Base-by-base conservation (phyloP, 37 sponge, comb jelly and placozoan species). In the Halichondria panicea region DNA sequence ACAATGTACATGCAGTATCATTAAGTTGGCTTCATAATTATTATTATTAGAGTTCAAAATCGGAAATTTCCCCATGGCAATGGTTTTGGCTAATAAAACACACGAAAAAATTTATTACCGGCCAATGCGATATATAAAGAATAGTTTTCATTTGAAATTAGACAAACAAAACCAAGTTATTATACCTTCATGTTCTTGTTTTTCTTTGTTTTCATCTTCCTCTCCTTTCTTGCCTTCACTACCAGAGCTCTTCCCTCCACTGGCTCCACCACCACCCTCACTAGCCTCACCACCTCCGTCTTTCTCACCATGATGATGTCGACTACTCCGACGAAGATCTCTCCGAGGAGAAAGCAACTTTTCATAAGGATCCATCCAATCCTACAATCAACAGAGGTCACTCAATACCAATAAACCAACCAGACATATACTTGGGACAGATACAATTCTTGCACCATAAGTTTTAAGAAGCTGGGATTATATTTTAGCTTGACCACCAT, bases 361-460 rank as follows among this genome's bases (percentile, higher is more conserved):
- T 70, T 91, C 91, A 61, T 91, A 91, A 0, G 91, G 91, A 6
- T 91, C 91, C 78, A 91, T 8, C 12, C 69, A 82, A 40, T 91
- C 91, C 75, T 86, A 58, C 57, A 55, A 35, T n/a, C n/a, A 8
- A 22, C 5, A 72, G 13, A 11, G 34, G 38, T 22, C 38, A 68
- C 69, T 8, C 12, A 75, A 12, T 63, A 3, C 43, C 34, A 46
- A 13, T 31, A 27, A 35, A 22, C 24, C 27, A 57, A 33, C 68
- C 3, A 43, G 6, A 22, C 8, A 8, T 9, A 36, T 22, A 7
- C 40, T 35, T 65, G 40, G 8, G 4, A 5, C 43, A 38, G 25
- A 21, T 19, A 24, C 43, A 68, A 22, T n/a, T 18, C 9, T 38
- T 71, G 38, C 24, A 54, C 70, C 24, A 11, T 46, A 46, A 43